Evolutionary conservation across 2,888 invertebrate species (phyloP).

Genomic region (Leptopilina syphax): DNA sequence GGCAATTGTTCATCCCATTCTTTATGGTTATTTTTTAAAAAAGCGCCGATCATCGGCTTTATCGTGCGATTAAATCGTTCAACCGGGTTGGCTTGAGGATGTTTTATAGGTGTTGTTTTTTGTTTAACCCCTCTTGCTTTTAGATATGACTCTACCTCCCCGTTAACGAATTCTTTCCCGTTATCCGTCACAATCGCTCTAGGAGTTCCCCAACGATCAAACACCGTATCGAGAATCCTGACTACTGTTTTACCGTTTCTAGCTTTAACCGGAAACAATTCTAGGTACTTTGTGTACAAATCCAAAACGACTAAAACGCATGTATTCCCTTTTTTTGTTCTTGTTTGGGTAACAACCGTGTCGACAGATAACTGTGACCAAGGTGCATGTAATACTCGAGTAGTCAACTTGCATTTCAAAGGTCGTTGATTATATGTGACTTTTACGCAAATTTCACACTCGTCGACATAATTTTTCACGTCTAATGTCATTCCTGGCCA

Average conservation of each 20-base stretch:
- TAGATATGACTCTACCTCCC: neutral
- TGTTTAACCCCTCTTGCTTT: neutral
- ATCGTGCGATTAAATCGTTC: neutral
- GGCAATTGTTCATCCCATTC: neutral
- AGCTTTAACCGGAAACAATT: neutral
- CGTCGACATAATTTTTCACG: neutral
- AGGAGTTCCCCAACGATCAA: slow-evolving; percentile 36
- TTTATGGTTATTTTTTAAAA: neutral
- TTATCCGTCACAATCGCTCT: neutral
- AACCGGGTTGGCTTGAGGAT: neutral
- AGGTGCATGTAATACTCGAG: neutral
- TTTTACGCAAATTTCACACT: neutral
- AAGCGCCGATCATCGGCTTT: neutral
- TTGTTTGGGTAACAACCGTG: neutral
- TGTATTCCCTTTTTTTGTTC: neutral
- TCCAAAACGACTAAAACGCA: neutral
- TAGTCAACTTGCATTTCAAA: neutral
- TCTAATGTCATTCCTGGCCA: neutral
- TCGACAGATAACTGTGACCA: neutral
- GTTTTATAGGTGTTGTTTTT: neutral
- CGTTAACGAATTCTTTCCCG: neutral
- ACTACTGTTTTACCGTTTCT: neutral
- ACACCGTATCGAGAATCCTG: neutral
- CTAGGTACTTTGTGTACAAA: neutral
- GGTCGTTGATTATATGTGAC: neutral